Conservation (phyloP, 1,140 invertebrate genomes). For the Sarcophaga peregrina region DNA sequence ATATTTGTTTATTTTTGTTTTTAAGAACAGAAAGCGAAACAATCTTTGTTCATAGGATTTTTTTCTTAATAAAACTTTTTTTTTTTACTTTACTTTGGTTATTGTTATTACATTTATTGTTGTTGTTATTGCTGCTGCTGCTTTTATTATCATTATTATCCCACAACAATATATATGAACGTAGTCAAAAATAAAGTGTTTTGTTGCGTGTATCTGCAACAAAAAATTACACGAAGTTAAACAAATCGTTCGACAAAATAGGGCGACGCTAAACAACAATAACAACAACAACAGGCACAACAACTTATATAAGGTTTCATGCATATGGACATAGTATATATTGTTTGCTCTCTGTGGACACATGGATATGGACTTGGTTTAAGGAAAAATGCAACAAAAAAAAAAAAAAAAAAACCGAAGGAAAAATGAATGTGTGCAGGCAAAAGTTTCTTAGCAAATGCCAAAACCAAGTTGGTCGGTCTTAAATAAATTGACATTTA, state of each 20-base stretch:
- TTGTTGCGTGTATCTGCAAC: conserved; percentile 42
- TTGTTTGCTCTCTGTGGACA: not conserved
- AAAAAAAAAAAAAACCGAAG: not conserved
- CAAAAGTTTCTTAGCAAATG: conserved; percentile 33
- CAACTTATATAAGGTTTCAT: not conserved
- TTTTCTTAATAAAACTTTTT: too few species aligned
- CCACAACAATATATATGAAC: not conserved
- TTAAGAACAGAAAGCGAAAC: not conserved
- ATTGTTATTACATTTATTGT: conserved; percentile 12
- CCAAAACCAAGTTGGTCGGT: conserved; percentile 32
- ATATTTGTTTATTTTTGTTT: not conserved
- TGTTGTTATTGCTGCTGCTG: conserved; percentile 6
- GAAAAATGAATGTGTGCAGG: too few species aligned
- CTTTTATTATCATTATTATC: not conserved
- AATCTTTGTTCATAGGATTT: not conserved
- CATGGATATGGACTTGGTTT: not conserved
- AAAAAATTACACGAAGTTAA: conserved; percentile 47
- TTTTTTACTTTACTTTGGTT: not conserved
- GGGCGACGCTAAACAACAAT: conserved; percentile 42
- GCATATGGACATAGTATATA: conserved; percentile 6
- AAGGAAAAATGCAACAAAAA: not conserved
- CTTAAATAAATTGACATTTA: conserved; percentile 39
- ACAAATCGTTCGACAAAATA: conserved; percentile 47
- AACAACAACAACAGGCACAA: not conserved
- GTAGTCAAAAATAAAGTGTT: conserved; percentile 42